Conservation (phyloP, 2,113 vertebrate genomes). For the Pachycephala philippinensis region DNA sequence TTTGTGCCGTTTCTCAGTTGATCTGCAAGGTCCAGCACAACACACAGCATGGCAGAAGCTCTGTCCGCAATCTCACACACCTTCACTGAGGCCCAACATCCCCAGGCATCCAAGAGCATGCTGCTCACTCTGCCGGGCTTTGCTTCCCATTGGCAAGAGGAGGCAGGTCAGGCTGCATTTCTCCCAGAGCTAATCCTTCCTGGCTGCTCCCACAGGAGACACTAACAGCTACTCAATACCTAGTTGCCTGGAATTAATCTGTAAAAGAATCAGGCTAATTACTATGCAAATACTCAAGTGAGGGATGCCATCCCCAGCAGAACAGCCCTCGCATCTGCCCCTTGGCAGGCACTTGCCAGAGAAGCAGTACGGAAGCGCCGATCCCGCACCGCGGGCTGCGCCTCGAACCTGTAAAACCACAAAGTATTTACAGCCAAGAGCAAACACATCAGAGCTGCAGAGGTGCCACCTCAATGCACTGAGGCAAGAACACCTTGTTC, state of each 20-base stretch:
- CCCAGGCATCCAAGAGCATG: accelerated
- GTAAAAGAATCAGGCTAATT: not conserved
- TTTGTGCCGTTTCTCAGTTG: not conserved
- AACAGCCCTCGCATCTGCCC: not conserved
- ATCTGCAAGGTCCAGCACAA: not conserved
- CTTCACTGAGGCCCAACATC: not conserved
- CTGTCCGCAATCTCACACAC: not conserved
- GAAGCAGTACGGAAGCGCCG: not conserved
- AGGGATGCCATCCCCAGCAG: not conserved
- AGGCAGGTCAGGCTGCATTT: not conserved
- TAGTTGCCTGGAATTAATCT: not conserved
- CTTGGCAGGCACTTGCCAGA: not conserved
- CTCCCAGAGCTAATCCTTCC: not conserved
- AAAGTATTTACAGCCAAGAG: slow-evolving; percentile 45
- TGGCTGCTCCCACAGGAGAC: not conserved
- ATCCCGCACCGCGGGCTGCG: not conserved
- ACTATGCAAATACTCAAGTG: not conserved
- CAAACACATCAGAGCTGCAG: slow-evolving; percentile 34
- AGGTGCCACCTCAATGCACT: slow-evolving; percentile 4
- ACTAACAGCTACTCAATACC: not conserved
- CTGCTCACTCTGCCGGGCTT: not conserved
- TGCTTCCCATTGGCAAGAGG: not conserved
- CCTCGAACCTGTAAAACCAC: slow-evolving; percentile 44
- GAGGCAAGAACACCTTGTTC: slow-evolving; percentile 56
- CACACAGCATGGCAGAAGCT: not conserved